Evolutionary conservation across 2,797 vertebrate genomes (phyloP).

Genomic region (Phylloscopus collybita): DNA sequence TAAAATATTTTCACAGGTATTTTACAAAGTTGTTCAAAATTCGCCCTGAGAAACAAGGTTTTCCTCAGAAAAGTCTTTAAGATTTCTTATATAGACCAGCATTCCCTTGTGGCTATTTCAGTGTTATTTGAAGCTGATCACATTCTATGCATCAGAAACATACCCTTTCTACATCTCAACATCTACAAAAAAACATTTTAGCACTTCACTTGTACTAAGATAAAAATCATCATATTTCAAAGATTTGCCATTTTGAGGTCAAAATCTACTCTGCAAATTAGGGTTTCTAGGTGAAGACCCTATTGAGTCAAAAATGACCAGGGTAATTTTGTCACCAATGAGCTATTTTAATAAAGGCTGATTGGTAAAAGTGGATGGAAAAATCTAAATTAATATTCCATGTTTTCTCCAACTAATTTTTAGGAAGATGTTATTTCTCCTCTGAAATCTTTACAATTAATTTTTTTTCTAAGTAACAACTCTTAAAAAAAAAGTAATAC

Average conservation of each 20-base stretch:
- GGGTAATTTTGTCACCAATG: neutral
- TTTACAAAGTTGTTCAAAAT: neutral
- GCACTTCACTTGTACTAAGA: neutral
- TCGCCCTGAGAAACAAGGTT: conserved; percentile 17
- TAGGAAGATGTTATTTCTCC: neutral
- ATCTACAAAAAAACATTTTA: neutral
- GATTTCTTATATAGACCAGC: neutral
- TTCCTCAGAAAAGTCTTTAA: neutral
- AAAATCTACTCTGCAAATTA: neutral
- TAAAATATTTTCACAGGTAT: conserved; percentile 11
- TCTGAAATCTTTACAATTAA: neutral
- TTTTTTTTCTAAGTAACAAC: neutral
- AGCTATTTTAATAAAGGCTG: neutral
- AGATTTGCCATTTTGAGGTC: neutral
- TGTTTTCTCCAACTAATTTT: neutral
- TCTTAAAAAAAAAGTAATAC: neutral
- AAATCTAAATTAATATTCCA: neutral
- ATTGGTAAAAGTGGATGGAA: neutral
- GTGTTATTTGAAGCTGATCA: neutral
- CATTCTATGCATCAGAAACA: neutral
- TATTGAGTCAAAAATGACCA: neutral
- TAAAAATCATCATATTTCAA: neutral
- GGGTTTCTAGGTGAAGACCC: neutral
- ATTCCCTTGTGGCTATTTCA: neutral
- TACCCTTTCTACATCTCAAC: neutral